phyloP scores from a whole-genome alignment of 2,113 vertebrate species.

The Theristicus caerulescens region DNA sequence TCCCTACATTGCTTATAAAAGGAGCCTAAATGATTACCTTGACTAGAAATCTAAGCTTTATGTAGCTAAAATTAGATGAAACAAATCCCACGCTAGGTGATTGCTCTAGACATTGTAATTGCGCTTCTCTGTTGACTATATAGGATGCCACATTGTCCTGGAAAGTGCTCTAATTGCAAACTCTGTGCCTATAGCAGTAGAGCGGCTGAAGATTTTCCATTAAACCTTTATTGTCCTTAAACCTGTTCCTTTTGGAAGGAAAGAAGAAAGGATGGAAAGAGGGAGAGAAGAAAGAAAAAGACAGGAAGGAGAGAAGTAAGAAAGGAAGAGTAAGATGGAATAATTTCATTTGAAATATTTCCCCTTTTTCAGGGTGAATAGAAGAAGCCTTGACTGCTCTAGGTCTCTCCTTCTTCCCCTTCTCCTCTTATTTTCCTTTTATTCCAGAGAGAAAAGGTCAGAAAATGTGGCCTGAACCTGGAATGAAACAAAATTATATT shows the following conservation, averaged over 20 bases:
- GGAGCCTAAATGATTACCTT: neutral
- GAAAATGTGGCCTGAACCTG: neutral
- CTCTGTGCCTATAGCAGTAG: neutral
- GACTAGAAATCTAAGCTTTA: neutral
- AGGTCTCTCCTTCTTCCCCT: neutral
- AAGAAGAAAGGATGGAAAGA: neutral
- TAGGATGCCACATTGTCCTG: neutral
- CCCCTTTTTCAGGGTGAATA: neutral
- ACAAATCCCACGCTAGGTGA: neutral
- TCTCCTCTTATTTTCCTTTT: neutral
- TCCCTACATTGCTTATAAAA: neutral
- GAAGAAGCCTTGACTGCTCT: neutral
- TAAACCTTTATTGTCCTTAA: neutral
- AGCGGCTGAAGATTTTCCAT: neutral
- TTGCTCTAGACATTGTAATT: neutral
- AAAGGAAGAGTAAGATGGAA: neutral
- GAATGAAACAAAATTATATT: neutral
- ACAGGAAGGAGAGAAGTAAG: neutral
- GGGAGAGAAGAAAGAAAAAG: neutral
- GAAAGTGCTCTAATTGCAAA: neutral
- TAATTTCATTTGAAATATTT: neutral
- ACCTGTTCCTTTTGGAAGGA: neutral
- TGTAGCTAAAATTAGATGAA: neutral
- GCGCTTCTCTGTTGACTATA: neutral
- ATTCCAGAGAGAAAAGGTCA: neutral